These are phyloP conservation scores for Drosophila incognita DNA, from an alignment of 2,888 invertebrate genomes.

Conservation along the genomic window DNA sequence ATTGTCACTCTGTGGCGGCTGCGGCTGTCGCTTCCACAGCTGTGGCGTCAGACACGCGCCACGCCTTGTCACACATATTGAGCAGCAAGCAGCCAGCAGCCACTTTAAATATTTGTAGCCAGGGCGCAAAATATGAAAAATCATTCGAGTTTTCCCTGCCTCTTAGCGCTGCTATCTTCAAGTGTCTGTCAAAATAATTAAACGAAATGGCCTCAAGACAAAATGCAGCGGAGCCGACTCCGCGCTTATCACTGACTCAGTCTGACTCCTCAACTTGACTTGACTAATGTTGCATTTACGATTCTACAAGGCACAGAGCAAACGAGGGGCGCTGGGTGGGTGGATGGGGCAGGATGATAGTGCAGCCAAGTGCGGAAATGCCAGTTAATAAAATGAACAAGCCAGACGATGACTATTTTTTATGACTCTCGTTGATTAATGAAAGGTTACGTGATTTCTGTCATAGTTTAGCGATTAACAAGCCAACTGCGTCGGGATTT, in stretches of 20 bases:
- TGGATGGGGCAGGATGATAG: slow-evolving; percentile 5
- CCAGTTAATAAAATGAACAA: slow-evolving; percentile 62
- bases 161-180: slow-evolving; percentile 44
- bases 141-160: slow-evolving; percentile 46
- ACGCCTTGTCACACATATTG: slow-evolving; percentile 51
- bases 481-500: slow-evolving; percentile 36
- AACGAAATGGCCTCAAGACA: slow-evolving; percentile 71
- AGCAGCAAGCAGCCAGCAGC: slow-evolving; percentile 13
- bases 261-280: slow-evolving; percentile 38
- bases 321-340: not conserved
- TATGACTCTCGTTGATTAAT: slow-evolving; percentile 71
- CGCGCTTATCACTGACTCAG: slow-evolving; percentile 56
- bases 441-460: slow-evolving; percentile 75
- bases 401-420: slow-evolving; percentile 48
- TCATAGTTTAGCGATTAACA: slow-evolving; percentile 74
- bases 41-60: slow-evolving; percentile 53
- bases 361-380: slow-evolving; percentile 67
- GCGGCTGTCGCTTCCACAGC: slow-evolving; percentile 26
- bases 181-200: slow-evolving; percentile 80
- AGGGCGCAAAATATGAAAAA: slow-evolving; percentile 68
- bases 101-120: slow-evolving; percentile 47
- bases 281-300: slow-evolving; percentile 76
- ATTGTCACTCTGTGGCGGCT: slow-evolving; percentile 61
- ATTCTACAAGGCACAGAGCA: slow-evolving; percentile 9
- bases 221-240: slow-evolving; percentile 54